These are phyloP conservation scores for Pseudococcus viburni DNA, from an alignment of 2,888 invertebrate genomes.

Conservation along the genomic window DNA sequence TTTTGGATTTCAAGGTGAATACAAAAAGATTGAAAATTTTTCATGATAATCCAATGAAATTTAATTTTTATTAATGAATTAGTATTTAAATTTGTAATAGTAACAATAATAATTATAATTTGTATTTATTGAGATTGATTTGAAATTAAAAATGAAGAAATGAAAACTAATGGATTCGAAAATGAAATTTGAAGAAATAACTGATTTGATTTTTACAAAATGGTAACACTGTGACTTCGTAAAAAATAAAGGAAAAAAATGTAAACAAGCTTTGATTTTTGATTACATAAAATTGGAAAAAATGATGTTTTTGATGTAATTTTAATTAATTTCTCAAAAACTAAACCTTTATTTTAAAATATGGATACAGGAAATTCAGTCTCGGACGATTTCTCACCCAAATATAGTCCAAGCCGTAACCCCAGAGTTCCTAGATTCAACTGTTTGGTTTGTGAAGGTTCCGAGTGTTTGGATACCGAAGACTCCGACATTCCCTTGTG, in stretches of 20 bases:
- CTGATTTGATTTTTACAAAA: neutral
- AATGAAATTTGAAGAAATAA: neutral
- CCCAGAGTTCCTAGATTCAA: constrained; percentile 12
- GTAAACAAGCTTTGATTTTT: neutral
- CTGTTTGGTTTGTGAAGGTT: neutral
- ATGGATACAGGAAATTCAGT: neutral
- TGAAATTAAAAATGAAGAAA: too few species aligned
- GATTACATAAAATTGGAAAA: neutral
- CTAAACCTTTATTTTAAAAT: neutral
- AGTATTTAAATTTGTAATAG: too few species aligned
- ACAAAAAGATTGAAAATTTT: too few species aligned
- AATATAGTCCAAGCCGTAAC: neutral
- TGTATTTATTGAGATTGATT: too few species aligned
- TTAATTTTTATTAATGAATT: too few species aligned
- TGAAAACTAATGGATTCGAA: neutral
- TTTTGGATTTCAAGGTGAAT: too few species aligned
- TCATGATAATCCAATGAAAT: too few species aligned
- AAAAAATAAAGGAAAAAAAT: neutral
- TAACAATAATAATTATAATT: too few species aligned
- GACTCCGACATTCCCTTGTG: neutral
- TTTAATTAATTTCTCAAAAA: too few species aligned
- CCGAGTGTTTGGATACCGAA: neutral
- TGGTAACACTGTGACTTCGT: neutral
- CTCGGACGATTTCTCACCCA: neutral
- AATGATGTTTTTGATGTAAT: neutral